Conservation (phyloP, 1,140 invertebrate species). For the Lepidurus apus region DNA sequence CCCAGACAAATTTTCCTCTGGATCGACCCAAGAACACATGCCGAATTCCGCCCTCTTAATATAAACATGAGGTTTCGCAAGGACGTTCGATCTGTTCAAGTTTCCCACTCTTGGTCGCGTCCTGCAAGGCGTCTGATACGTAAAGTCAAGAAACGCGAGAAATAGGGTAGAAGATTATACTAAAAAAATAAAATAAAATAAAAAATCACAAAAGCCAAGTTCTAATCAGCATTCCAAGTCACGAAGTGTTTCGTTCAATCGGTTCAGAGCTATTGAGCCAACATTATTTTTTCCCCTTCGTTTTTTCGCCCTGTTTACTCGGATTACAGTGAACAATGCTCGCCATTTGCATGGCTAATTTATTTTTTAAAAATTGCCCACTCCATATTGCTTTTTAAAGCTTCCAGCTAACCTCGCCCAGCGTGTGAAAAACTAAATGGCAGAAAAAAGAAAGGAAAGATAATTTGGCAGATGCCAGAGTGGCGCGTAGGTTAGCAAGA, state of each 20-base stretch:
- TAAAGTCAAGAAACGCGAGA: not conserved
- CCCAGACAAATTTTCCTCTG: too few relatives aligned
- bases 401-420: not conserved
- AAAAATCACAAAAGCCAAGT: not conserved
- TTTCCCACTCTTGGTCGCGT: too few relatives aligned
- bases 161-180: not conserved
- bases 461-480: not conserved
- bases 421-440: slow-evolving; percentile 5
- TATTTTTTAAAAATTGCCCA: not conserved
- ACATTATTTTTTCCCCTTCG: not conserved
- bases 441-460: not conserved
- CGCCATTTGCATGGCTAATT: not conserved
- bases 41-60: too few relatives aligned
- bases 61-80: too few relatives aligned
- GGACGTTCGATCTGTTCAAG: too few relatives aligned
- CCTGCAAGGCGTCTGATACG: too few relatives aligned
- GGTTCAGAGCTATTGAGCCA: not conserved
- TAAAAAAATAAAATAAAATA: not conserved
- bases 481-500: not conserved
- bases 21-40: too few relatives aligned
- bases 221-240: slow-evolving; percentile 8
- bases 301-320: not conserved
- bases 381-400: not conserved
- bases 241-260: not conserved
- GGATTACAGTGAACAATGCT: not conserved